These are phyloP conservation scores for Lypha dubia DNA, from an alignment of 2,888 invertebrate genomes.

Conservation along the genomic window DNA sequence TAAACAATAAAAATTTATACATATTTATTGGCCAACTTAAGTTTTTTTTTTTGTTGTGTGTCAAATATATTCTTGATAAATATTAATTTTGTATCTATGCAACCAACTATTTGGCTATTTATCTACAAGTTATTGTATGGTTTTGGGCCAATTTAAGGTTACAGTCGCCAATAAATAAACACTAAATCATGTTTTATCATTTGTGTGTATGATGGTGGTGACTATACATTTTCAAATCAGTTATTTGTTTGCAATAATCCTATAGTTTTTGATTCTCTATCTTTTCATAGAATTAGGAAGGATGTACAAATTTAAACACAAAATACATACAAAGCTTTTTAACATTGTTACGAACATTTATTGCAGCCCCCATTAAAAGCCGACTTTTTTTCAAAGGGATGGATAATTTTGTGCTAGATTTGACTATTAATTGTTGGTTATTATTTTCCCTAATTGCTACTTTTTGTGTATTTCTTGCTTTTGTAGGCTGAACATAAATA, in stretches of 20 bases:
- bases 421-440: conserved; percentile 4
- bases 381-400: not conserved
- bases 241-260: conserved; percentile 15
- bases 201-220: not conserved
- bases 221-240: conserved; percentile 6
- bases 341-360: conserved; percentile 3
- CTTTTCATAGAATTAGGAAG: conserved; percentile 8
- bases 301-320: not conserved
- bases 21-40: conserved; percentile 37
- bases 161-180: conserved; percentile 64
- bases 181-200: conserved; percentile 63
- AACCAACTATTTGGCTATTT: conserved; percentile 17
- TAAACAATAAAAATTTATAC: conserved; percentile 21
- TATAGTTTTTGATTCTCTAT: not conserved
- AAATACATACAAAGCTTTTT: conserved; percentile 17
- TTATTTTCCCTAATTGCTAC: not conserved
- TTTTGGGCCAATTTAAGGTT: conserved; percentile 54
- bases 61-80: not conserved
- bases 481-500: not conserved
- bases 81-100: conserved; percentile 6
- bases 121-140: conserved; percentile 42
- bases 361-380: not conserved
- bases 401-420: not conserved
- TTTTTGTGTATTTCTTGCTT: not conserved
- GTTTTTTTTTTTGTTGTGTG: conserved; percentile 6